Base-by-base conservation (phyloP, 2,888 invertebrate genomes). In the Drosophila melanocephala region DNA sequence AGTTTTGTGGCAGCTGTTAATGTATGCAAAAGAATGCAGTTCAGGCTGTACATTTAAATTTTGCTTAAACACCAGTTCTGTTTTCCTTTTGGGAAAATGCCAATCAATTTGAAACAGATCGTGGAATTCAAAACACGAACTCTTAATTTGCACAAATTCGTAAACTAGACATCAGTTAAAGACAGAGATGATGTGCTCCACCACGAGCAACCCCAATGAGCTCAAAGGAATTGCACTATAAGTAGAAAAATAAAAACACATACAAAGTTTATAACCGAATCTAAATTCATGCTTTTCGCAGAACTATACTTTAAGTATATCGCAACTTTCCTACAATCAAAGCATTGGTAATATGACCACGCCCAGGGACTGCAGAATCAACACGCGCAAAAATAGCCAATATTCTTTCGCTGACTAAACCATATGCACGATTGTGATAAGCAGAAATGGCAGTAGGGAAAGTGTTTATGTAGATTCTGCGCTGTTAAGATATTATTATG, bases 391-490 rank as follows among this genome's bases (percentile, higher is more conserved):
- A 42, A 5, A 2, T 5, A 42, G 42, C 5, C 10, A 42, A 42
- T 42, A n/a, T 42, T 44, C n/a, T 10, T n/a, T 42, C 1, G 5
- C 42, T 10, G n/a, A 42, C n/a, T 10, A n/a, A 42, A n/a, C 10
- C 22, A 22, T 22, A n/a, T 42, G 12, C 28, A 9, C 42, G 37
- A 9, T 0, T 7, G 33, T 19, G 59, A 44, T 55, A 44, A 30
- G 22, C 58, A 22, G 16, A 19, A 58, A 4, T 19, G 16, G 16
- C 39, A 60, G n/a, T 28, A 6, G n/a, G 0, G 2, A 3, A 33
- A 7, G 32, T 61, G 62, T 61, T 66, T 2, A 2, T 33, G 62
- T 52, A 61, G 62, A 51, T n/a, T 66, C 51, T 22, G 28, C 5
- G 16, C 5, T n/a, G 39, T 52, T 50, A 26, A 37, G 22, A 22